These are phyloP conservation scores for Incurvaria masculella DNA, from an alignment of 2,888 invertebrate genomes.

Conservation along the genomic window DNA sequence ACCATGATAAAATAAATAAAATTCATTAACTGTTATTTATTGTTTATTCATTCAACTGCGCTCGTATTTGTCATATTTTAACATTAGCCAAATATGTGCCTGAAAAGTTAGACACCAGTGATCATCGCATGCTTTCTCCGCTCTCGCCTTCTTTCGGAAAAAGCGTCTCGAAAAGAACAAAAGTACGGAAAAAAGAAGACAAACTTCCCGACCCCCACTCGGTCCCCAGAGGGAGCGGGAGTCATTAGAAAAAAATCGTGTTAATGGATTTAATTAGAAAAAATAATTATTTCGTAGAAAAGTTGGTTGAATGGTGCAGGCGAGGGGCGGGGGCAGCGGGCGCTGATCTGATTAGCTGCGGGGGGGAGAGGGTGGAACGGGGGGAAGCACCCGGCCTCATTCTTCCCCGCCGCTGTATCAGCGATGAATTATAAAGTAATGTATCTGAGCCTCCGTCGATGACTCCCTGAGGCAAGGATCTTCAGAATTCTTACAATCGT, in stretches of 20 bases:
- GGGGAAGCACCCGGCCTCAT: too few species aligned
- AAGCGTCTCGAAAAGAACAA: slow-evolving; percentile 13
- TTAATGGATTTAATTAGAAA: slow-evolving; percentile 59
- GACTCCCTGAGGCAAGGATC: too few species aligned
- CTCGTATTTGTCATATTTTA: too few species aligned
- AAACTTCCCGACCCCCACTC: slow-evolving; percentile 24
- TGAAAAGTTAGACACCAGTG: slow-evolving; percentile 2
- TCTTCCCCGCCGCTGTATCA: too few species aligned
- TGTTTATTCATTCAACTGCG: too few species aligned
- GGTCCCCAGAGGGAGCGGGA: slow-evolving; percentile 39
- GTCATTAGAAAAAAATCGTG: slow-evolving; percentile 58
- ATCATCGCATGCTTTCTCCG: slow-evolving; percentile 1
- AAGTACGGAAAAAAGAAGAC: slow-evolving; percentile 30
- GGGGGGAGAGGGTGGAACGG: too few species aligned
- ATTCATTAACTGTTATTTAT: too few species aligned
- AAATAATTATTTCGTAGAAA: slow-evolving; percentile 56
- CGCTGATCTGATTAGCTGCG: slow-evolving; percentile 51
- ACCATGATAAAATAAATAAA: too few species aligned
- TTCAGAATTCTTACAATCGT: too few species aligned
- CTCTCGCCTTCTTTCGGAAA: slow-evolving; percentile 8
- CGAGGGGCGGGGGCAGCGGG: too few species aligned
- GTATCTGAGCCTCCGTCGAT: too few species aligned
- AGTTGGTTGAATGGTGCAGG: slow-evolving; percentile 47
- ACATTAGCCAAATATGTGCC: slow-evolving; percentile 3
- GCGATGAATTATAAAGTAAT: too few species aligned